Evolutionary conservation across 2,113 vertebrate genomes (phyloP), one percentile per base, ranked within the genome.

Genomic region (Gulo gulo): DNA sequence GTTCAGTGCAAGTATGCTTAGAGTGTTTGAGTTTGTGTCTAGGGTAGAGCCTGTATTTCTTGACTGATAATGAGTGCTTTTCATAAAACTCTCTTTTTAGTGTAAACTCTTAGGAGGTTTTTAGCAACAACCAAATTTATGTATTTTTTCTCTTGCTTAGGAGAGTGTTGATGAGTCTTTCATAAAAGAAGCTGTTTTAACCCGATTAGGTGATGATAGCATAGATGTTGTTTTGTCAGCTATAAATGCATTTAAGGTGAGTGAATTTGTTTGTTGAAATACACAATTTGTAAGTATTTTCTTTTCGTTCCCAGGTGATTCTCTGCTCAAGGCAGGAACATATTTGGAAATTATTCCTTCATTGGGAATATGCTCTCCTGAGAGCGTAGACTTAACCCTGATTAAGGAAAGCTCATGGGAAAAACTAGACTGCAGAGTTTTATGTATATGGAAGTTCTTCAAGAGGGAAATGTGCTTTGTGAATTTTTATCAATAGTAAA

Each of bases 121-220:
- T 87, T 69, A 83, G 45, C 34, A 76, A 26, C 29, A 50, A 8
- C 16, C 74, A 79, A 88, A 67, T 55, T 88, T 0, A 80, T 84
- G 45, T 97, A 50, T 84, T 93, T 81, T 79, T 45, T 52, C 86
- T 16, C 73, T 91, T 16, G 87, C 98, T 98, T 98, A 99, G 99
- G 99, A 99, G 88, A 99, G 98, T 90, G 98, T 99, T 94, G 99
- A 99, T 88, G 97, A 99, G 10, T 96, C 93, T 80, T 99, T 99
- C 97, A 98, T 99, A 98, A 99, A 98, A 96, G 99, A 99, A 88
- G 99, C 99, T 14, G 92, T 99, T 96, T 94, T 99, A 86, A 98
- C 98, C 9, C 99, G 99, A 2, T 98, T 99, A 76, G 98, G 95
- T 55, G 99, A 99, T 97, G 99, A 99, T 29, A 99, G 98, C 2